Evolutionary conservation across 2,113 vertebrate species (phyloP).

Genomic region (Pangasianodon gigas): DNA sequence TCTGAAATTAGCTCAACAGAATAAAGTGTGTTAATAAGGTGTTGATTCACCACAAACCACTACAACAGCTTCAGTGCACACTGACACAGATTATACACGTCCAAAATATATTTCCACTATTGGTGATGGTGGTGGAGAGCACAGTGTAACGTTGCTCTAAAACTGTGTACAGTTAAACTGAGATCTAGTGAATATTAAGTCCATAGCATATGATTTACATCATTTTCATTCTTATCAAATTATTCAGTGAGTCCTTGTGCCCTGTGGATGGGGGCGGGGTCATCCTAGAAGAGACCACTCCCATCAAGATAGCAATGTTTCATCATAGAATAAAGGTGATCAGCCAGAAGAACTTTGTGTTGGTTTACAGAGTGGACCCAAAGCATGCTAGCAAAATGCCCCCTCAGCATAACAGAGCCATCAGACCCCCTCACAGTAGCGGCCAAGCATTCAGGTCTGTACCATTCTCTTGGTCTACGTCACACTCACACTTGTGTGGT

Average conservation of each 20-base stretch:
- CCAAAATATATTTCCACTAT: not conserved
- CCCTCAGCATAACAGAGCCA: not conserved
- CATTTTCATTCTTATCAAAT: not conserved
- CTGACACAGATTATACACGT: not conserved
- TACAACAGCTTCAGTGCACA: too few species aligned
- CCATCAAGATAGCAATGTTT: not conserved
- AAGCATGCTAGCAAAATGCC: not conserved
- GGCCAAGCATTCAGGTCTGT: not conserved
- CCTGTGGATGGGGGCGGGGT: not conserved
- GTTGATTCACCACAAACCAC: not conserved
- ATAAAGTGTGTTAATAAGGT: not conserved
- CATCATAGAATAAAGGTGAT: not conserved
- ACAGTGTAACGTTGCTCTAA: not conserved
- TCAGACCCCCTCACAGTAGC: not conserved
- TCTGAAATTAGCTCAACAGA: too few species aligned
- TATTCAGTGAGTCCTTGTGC: not conserved
- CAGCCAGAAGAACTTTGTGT: not conserved
- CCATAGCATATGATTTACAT: too few species aligned
- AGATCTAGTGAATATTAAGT: too few species aligned
- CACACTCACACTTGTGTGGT: not conserved
- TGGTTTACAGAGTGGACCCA: not conserved
- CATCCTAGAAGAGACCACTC: too few species aligned
- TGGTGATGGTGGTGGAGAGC: not conserved
- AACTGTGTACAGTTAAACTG: too few species aligned
- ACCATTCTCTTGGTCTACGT: not conserved